Evolutionary conservation across 2,797 vertebrate genomes (phyloP).

Genomic region (Falco biarmicus): DNA sequence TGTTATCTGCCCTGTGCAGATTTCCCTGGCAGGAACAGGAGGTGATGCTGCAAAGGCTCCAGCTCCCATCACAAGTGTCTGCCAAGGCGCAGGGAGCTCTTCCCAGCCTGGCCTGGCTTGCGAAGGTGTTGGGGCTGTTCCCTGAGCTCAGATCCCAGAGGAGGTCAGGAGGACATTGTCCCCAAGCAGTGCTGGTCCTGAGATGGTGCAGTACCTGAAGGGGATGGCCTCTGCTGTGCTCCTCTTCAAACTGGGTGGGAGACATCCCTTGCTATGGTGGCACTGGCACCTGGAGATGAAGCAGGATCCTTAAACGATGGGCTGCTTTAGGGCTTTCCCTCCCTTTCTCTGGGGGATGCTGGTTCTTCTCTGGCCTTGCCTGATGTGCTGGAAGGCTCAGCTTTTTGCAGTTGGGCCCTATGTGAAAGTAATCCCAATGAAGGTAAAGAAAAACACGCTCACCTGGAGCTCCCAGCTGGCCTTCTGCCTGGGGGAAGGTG

Average conservation of each 20-base stretch:
- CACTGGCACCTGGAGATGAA: background rate
- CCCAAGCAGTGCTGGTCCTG: background rate
- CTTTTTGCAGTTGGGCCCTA: background rate
- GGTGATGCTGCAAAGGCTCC: background rate
- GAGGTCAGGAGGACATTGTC: background rate
- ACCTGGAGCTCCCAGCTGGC: background rate
- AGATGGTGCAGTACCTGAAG: background rate
- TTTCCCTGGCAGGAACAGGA: background rate
- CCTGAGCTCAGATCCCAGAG: background rate
- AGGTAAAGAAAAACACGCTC: background rate
- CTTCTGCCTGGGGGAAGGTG: background rate
- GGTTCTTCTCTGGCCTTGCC: background rate
- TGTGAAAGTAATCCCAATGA: background rate
- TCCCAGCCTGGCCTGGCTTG: background rate
- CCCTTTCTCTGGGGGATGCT: background rate
- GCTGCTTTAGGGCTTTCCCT: background rate
- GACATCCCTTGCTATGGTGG: background rate
- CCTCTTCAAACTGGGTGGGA: background rate
- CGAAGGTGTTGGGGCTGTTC: background rate
- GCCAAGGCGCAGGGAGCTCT: background rate
- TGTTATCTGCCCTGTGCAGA: background rate
- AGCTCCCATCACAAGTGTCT: accelerated
- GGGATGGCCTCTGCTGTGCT: accelerated
- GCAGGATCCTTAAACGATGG: background rate
- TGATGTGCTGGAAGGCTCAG: background rate